Evolutionary conservation across 2,797 vertebrate genomes (phyloP).

Genomic region (Gobionotothen gibberifrons): DNA sequence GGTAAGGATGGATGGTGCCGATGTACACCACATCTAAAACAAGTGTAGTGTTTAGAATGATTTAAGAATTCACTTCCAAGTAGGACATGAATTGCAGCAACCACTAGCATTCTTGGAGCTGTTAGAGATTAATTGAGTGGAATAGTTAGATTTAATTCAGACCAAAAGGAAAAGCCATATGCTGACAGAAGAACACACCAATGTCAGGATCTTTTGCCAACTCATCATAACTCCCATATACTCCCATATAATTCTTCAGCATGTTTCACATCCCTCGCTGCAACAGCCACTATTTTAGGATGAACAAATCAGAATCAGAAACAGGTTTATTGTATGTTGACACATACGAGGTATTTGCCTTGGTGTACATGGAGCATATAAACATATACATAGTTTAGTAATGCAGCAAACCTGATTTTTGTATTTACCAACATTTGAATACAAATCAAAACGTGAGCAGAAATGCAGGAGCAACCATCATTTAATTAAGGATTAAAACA

Average conservation of each 20-base stretch:
- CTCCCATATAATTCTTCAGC: constrained; percentile 43
- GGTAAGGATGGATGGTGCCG: constrained; percentile 27
- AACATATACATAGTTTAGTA: too few relatives aligned
- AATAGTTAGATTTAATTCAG: not conserved
- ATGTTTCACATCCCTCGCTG: constrained; percentile 29
- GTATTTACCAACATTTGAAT: not conserved
- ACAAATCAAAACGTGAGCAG: not conserved
- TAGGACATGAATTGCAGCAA: not conserved
- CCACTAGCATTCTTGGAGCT: not conserved
- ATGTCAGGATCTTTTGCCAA: constrained; percentile 28
- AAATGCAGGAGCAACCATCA: not conserved
- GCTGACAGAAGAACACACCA: constrained; percentile 7
- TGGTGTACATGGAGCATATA: too few relatives aligned
- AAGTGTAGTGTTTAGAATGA: not conserved
- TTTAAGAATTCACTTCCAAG: not conserved
- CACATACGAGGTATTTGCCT: too few relatives aligned
- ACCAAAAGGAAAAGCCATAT: not conserved
- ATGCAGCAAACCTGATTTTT: not conserved
- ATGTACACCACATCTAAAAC: not conserved
- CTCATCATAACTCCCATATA: constrained; percentile 48
- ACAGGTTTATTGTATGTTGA: too few relatives aligned
- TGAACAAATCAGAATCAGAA: not conserved
- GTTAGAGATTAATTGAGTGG: not conserved
- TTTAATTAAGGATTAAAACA: not conserved
- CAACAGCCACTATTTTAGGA: constrained; percentile 36